Conservation (phyloP, 1,140 invertebrate genomes). For the Notospermus geniculatus region DNA sequence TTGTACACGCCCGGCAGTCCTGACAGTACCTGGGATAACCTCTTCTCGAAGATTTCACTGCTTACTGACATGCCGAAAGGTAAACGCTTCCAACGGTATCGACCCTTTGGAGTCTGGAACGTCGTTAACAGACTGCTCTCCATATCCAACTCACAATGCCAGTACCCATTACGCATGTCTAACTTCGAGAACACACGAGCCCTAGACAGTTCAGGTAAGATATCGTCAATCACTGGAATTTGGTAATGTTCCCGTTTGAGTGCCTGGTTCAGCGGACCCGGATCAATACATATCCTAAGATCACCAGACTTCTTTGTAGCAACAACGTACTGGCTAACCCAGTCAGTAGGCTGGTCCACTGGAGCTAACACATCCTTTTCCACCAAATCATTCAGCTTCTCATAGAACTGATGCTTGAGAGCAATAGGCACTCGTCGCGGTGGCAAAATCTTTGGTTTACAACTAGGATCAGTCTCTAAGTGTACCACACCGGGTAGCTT, state of each 20-base stretch:
- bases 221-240: not conserved
- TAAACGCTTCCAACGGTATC: constrained; percentile 25
- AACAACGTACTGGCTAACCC: constrained; percentile 11
- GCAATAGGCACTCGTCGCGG: not conserved
- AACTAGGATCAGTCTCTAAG: not conserved
- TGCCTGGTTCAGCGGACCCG: not conserved
- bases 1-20: constrained; percentile 5
- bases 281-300: not conserved
- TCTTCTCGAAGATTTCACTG: constrained; percentile 26
- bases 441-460: not conserved
- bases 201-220: not conserved
- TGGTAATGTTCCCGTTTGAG: constrained; percentile 9
- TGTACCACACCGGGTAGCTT: constrained; percentile 1
- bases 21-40: not conserved
- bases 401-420: not conserved
- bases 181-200: constrained; percentile 25
- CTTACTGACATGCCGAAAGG: constrained; percentile 29
- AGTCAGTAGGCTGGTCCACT: constrained; percentile 12
- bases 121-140: constrained; percentile 17
- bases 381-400: not conserved
- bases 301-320: not conserved
- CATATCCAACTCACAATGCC: constrained; percentile 17
- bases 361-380: not conserved
- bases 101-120: constrained; percentile 28
- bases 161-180: constrained; percentile 56